A percentile compares a stretch with the other conserved stretches of the same genome.
Conservation (phyloP, 2,797 vertebrate species). For the Anisognathus igniventris region DNA sequence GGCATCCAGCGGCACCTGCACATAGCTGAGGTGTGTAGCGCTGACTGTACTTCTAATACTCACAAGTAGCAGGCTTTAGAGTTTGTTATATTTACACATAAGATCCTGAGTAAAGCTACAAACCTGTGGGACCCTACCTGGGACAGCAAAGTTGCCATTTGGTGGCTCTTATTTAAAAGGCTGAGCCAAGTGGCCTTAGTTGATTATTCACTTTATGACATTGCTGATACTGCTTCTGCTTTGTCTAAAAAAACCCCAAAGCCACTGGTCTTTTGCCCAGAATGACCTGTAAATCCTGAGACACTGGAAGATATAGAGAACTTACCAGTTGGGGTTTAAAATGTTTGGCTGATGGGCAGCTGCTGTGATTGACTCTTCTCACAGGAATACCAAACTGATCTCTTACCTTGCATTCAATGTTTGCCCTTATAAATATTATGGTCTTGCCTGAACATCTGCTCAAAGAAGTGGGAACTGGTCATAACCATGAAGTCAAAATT, state of each 20-base stretch:
- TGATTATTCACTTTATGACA: neutral
- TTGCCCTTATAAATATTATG: neutral
- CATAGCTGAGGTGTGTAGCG: rapidly evolving
- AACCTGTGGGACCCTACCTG: neutral
- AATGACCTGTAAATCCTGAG: neutral
- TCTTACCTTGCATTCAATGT: neutral
- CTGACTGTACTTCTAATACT: neutral
- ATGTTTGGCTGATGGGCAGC: neutral
- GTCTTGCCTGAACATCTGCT: neutral
- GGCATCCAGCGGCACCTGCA: no score
- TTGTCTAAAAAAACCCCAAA: neutral
- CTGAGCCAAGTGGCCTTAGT: neutral
- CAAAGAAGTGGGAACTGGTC: neutral
- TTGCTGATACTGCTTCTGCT: neutral
- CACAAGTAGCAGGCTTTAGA: neutral
- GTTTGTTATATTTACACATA: neutral
- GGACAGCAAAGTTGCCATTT: neutral
- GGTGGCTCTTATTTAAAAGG: neutral
- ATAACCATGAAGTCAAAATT: neutral
- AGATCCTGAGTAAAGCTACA: neutral
- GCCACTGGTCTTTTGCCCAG: neutral
- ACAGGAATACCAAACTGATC: neutral
- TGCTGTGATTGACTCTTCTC: neutral
- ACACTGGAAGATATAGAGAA: neutral
- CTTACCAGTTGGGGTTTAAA: neutral